These are phyloP conservation scores for Platanista minor DNA, from an alignment of 2,113 vertebrate genomes.

Conservation along the genomic window DNA sequence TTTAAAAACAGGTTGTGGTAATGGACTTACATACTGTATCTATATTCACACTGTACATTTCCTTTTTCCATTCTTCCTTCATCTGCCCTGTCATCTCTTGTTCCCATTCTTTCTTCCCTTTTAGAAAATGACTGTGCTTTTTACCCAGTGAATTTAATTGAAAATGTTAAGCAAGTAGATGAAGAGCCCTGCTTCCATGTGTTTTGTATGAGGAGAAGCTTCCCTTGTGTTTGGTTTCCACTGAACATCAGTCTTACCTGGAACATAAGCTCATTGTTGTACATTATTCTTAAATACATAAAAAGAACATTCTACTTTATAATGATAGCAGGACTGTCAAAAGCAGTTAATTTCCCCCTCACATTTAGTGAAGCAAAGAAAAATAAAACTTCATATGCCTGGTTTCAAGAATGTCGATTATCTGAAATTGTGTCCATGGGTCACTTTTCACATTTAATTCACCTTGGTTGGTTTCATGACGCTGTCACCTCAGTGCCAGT, in stretches of 20 bases:
- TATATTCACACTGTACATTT: neutral
- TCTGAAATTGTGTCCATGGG: no score
- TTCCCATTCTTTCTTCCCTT: neutral
- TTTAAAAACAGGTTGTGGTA: neutral
- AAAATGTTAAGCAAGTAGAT: neutral
- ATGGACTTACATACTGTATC: neutral
- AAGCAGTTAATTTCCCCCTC: neutral
- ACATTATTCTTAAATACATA: neutral
- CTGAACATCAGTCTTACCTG: neutral
- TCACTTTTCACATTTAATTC: neutral
- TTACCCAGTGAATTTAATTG: neutral
- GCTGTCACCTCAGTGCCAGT: conserved; percentile 3
- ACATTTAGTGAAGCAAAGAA: neutral
- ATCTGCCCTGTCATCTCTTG: neutral
- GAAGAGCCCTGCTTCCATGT: rapidly evolving
- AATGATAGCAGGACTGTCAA: neutral
- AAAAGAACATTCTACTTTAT: neutral
- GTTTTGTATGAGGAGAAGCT: neutral
- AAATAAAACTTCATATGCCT: neutral
- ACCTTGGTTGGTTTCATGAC: neutral
- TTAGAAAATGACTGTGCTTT: neutral
- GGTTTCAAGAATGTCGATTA: neutral
- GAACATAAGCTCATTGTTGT: neutral
- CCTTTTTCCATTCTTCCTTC: neutral
- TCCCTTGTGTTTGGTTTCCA: neutral